Evolutionary conservation across 2,113 vertebrate genomes (phyloP), one percentile per base, ranked within the genome.

Genomic region (Hyperopisus bebe): DNA sequence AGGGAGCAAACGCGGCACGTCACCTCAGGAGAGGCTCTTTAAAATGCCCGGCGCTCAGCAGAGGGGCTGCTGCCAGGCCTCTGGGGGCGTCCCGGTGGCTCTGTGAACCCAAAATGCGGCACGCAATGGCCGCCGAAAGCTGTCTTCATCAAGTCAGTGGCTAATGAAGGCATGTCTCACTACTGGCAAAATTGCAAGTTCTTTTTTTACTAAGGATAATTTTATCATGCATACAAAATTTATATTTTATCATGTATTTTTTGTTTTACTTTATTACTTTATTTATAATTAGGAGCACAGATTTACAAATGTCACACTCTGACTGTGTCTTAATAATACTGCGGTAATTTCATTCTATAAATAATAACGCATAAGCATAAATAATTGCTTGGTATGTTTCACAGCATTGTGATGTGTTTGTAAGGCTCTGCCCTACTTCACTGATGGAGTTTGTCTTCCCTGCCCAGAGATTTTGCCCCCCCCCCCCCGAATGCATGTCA

Each of bases 1-100:
- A 82, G 91, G 91, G 93, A 94, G 91, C 93, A 94, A 95, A 94
- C 91, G 92, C 91, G 3, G 48, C 50, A 48, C 87, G 86, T 94
- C 92, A 90, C 94, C 95, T 94, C 90, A 93, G 90, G 91, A 80
- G 91, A 89, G 89, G 91, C 88, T 89, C 89, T 90, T 91, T 90
- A 94, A 95, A 86, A 94, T 92, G 93, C 90, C 92, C 10, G 88
- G 84, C 51, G 94, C 93, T 94, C 93, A 94, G 94, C 94, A 94
- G 94, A 93, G 91, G 92, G 90, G 93, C 10, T 70, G 62, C n/a
- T 66, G 62, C 24, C 62, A 66, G 62, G n/a, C 9, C 62, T 66
- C 62, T 27, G n/a, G n/a, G 62, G n/a, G n/a, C n/a, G 10, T 11
- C n/a, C 62, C 27, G 10, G n/a, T 70, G 9, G n/a, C 62, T 70